Percentiles rank a stretch among this genome's conserved stretches.
Evolutionary conservation across 2,113 vertebrate genomes (phyloP).

Genomic region (Geothlypis trichas): DNA sequence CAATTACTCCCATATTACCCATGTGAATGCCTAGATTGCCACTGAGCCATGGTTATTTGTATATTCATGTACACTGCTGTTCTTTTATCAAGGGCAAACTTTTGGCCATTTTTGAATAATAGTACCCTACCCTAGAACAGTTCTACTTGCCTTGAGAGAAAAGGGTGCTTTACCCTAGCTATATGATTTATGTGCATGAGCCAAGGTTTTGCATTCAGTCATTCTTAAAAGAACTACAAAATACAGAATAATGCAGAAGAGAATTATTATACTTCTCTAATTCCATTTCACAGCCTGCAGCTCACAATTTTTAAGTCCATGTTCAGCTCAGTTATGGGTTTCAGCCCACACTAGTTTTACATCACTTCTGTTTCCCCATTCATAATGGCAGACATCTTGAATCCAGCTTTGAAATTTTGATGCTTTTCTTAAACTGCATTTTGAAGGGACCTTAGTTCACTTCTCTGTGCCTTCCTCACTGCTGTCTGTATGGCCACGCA

Average conservation of each 20-base stretch:
- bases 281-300: neutral
- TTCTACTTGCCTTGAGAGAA: neutral
- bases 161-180: neutral
- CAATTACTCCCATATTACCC: rapidly evolving
- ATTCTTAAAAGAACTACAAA: neutral
- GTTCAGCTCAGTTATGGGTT: neutral
- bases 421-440: neutral
- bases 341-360: neutral
- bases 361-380: neutral
- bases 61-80: neutral
- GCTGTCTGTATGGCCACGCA: neutral
- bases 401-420: neutral
- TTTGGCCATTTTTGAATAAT: neutral
- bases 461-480: neutral
- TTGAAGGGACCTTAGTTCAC: neutral
- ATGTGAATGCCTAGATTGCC: neutral
- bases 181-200: neutral
- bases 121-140: neutral
- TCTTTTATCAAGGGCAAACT: neutral
- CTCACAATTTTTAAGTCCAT: neutral
- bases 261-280: neutral
- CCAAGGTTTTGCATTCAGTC: neutral
- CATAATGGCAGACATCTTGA: neutral
- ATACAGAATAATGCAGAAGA: neutral
- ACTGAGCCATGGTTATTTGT: neutral